Evolutionary conservation across 2,888 invertebrate genomes (phyloP).

Genomic region (Hemithea aestivaria): DNA sequence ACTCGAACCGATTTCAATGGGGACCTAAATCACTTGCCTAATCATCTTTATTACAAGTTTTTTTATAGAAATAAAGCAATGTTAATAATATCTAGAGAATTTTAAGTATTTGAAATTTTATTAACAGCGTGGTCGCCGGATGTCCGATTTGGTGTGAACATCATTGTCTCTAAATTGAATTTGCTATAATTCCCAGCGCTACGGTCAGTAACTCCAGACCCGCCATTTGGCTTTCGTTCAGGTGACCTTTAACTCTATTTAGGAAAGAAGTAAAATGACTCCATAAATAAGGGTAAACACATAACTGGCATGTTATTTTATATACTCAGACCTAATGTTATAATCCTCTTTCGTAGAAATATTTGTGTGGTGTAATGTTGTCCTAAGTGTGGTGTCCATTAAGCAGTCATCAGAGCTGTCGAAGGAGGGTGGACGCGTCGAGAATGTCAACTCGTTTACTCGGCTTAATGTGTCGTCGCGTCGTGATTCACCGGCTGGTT

Average conservation of each 20-base stretch:
- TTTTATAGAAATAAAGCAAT: no score
- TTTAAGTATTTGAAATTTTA: neutral
- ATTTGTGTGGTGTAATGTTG: conserved; percentile 29
- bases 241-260: conserved; percentile 21
- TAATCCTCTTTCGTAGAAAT: no score
- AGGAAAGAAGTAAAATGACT: conserved; percentile 11
- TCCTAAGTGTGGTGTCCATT: conserved; percentile 38
- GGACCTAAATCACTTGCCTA: no score
- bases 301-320: no score
- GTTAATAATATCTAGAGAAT: no score
- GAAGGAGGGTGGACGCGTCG: conserved; percentile 20
- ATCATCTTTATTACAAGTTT: no score
- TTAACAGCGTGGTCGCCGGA: conserved; percentile 1
- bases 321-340: no score
- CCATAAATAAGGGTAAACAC: no score
- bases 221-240: conserved; percentile 20
- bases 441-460: conserved; percentile 34
- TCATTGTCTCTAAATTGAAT: conserved; percentile 18
- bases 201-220: conserved; percentile 17
- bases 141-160: conserved; percentile 10
- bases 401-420: conserved; percentile 33
- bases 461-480: conserved; percentile 27
- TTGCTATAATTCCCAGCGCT: conserved; percentile 16
- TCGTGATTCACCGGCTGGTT: conserved; percentile 34
- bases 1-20: no score